These are phyloP conservation scores for Bombyx mori DNA, from an alignment of 1,140 invertebrate species.

Conservation along the genomic window DNA sequence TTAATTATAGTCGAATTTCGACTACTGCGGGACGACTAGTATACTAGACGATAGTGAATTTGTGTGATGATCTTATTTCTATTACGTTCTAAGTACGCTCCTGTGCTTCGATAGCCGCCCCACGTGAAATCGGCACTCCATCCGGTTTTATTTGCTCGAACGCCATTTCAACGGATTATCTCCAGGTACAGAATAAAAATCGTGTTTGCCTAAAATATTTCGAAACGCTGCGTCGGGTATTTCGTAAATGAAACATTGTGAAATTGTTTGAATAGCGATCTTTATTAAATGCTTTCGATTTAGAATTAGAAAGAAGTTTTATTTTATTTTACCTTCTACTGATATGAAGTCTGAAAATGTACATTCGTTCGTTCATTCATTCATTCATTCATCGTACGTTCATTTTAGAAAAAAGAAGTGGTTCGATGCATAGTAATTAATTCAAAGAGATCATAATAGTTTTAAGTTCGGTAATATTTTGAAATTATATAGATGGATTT, in stretches of 20 bases:
- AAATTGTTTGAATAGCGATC: too few relatives aligned
- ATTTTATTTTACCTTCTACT: too few relatives aligned
- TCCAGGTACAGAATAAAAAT: constrained; percentile 18
- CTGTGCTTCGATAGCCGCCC: background rate
- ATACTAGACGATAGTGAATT: too few relatives aligned
- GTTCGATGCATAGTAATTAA: constrained; percentile 1
- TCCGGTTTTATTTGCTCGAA: constrained; percentile 32
- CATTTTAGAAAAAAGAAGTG: background rate
- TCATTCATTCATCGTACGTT: too few relatives aligned
- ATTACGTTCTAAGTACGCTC: background rate
- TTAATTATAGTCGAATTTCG: too few relatives aligned
- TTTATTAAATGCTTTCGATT: too few relatives aligned
- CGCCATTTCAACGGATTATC: constrained; percentile 14
- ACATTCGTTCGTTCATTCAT: background rate
- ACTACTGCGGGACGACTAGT: too few relatives aligned
- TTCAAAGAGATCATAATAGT: background rate
- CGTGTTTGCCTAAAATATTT: constrained; percentile 8
- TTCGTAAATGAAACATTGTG: too few relatives aligned
- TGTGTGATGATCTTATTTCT: background rate
- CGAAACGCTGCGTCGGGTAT: too few relatives aligned
- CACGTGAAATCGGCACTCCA: constrained; percentile 27
- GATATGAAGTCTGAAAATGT: background rate
- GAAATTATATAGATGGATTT: too few relatives aligned
- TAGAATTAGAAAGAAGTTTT: too few relatives aligned
- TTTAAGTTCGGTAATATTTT: too few relatives aligned